phyloP scores from a whole-genome alignment of 1,140 invertebrate species.

The Drosophila sp. region DNA sequence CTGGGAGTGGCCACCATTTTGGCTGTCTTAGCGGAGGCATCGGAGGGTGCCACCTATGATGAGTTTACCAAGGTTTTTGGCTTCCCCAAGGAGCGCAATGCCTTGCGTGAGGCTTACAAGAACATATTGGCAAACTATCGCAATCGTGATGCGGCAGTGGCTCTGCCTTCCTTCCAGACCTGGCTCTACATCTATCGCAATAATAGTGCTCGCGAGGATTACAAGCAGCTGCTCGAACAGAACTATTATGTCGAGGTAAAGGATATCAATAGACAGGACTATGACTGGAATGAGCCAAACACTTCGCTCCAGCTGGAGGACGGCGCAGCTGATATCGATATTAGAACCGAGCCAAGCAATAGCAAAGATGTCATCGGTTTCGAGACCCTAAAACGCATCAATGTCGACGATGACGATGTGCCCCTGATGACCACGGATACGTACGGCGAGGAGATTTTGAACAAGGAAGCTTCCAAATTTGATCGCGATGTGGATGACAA shows the following conservation, averaged over 20 bases:
- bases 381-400: constrained; percentile 76
- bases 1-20: constrained; percentile 86
- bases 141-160: constrained; percentile 83
- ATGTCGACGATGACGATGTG: constrained; percentile 66
- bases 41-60: constrained; percentile 85
- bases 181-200: constrained; percentile 88
- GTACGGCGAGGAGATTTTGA: constrained; percentile 73
- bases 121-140: constrained; percentile 84
- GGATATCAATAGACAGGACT: constrained; percentile 84
- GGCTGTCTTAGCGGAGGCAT: constrained; percentile 86
- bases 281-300: constrained; percentile 69
- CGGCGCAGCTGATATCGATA: background rate
- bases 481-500: constrained; percentile 81
- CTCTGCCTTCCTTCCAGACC: constrained; percentile 86
- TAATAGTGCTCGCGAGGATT: constrained; percentile 85
- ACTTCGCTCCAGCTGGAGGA: constrained; percentile 63
- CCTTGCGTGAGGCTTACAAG: constrained; percentile 77
- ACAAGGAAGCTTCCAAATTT: constrained; percentile 79
- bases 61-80: constrained; percentile 85
- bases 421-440: constrained; percentile 36
- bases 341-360: constrained; percentile 59
- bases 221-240: constrained; percentile 85
- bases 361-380: constrained; percentile 81
- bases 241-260: constrained; percentile 86
- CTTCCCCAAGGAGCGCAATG: constrained; percentile 83